phyloP scores from a whole-genome alignment of 2,797 vertebrate species.

The Onychomys torridus region DNA sequence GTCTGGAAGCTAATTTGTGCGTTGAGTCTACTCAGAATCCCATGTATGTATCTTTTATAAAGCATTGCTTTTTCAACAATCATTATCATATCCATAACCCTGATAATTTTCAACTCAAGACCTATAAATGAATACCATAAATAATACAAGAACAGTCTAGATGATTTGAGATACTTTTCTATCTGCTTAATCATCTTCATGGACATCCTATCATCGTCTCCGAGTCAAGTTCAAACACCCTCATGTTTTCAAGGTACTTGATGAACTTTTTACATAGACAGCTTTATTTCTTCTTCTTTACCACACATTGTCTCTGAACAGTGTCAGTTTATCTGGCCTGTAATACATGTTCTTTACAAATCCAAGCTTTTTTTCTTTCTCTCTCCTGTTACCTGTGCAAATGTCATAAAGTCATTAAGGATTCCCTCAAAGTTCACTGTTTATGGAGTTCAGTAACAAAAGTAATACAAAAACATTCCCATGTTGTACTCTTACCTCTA shows the following conservation, averaged over 20 bases:
- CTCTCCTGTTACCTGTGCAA: constrained; percentile 21
- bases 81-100: neutral
- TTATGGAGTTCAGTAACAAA: constrained; percentile 19
- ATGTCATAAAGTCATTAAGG: constrained; percentile 11
- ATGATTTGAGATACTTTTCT: neutral
- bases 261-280: neutral
- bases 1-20: neutral
- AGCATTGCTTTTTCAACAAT: neutral
- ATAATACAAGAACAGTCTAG: neutral
- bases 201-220: neutral
- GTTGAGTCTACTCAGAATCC: neutral
- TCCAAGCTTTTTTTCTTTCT: neutral
- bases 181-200: neutral
- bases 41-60: neutral
- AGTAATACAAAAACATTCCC: neutral
- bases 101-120: constrained; percentile 33
- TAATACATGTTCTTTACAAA: neutral
- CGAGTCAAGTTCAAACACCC: neutral
- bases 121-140: neutral
- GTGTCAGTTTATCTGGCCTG: neutral
- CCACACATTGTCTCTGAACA: neutral
- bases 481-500: neutral
- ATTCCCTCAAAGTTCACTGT: neutral
- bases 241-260: neutral
- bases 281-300: neutral